Evolutionary conservation across 1,140 invertebrate species (phyloP), one percentile per base, ranked within the genome.

Genomic region (Drosophila yakuba): DNA sequence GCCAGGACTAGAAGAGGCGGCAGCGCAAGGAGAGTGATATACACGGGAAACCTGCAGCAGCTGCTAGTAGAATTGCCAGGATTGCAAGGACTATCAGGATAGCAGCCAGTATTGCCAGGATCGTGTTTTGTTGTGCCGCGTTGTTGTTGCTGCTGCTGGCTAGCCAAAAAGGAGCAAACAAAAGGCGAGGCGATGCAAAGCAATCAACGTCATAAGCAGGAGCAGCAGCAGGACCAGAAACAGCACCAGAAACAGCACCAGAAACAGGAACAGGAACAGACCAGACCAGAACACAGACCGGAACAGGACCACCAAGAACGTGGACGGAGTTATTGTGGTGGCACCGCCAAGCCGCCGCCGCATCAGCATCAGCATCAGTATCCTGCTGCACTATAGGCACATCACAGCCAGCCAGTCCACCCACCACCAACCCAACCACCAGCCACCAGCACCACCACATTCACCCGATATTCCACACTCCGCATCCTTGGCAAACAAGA

Each of bases 151-250:
- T 38, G 38, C 23, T 50, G 17, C 15, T 62, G 60, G 36, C 52
- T 56, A 41, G 39, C 50, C 57, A 51, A 51, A 45, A 28, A 52
- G 72, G 47, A 51, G 69, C 61, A 79, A 83, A 77, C 73, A 67
- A 80, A 64, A 80, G 66, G 61, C 80, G 59, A 74, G 84, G 83
- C 80, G 78, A 86, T 86, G 83, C 83, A 68, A 86, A 88, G 83
- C 79, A 86, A 86, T 88, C 83, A 86, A 79, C 83, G 79, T 83
- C 83, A 86, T 79, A 75, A 77, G 58, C 74, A 78, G 66, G 43
- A 78, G 75, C 64, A 77, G 66, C 66, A 78, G 59, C 66, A 55
- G 59, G 47, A 81, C 36, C 32, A 36, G 20, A 4, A 38, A 11
- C 55, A 38, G 36, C 57, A 78, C 10, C 45, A 62, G 54, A 17